Evolutionary conservation across 2,888 invertebrate species (phyloP), one percentile per base, ranked within the genome.

Genomic region (Ophion slaviceki): DNA sequence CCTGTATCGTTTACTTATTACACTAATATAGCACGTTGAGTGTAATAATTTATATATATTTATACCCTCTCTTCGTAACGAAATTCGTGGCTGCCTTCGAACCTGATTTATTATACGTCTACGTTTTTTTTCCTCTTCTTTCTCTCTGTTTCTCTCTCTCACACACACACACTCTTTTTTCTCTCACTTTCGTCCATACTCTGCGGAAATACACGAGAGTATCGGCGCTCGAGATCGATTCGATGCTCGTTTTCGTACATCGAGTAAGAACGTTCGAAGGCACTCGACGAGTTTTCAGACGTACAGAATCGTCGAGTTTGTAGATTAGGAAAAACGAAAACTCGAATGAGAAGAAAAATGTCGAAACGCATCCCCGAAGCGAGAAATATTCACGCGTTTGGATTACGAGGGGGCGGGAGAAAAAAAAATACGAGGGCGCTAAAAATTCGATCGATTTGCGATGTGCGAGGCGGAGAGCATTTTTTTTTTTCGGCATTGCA

Each of bases 1-100:
- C 92, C 90, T 91, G 90, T 92, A 90, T 89, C 91, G 87, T 91
- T 81, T 92, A 90, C 88, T 87, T 86, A 80, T 87, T 88, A 88
- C 88, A 79, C 88, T 89, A 89, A 85, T 84, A 80, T 88, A 88
- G 87, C 87, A 89, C 82, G 83, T 86, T 86, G 59, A 80, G 86
- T 86, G 83, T 86, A 81, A 86, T 83, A 77, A 84, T 68, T 32
- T 59, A 3, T 71, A n/a, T 77, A 45, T 66, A 77, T 67, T 28
- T 77, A 72, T 80, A 84, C 84, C 87, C 83, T 80, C 59, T 77
- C 86, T 87, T 84, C 88, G 88, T 87, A 62, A 83, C 88, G 85
- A 88, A 87, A 88, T 84, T 82, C 87, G 85, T 82, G 71, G 71
- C 85, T 87, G 86, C 87, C 84, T 89, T 88, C 88, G 80, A 84